Evolutionary conservation across 23 tunicate species (phyloP), one percentile per base, ranked within the genome.

Genomic region (Styela plicata): DNA sequence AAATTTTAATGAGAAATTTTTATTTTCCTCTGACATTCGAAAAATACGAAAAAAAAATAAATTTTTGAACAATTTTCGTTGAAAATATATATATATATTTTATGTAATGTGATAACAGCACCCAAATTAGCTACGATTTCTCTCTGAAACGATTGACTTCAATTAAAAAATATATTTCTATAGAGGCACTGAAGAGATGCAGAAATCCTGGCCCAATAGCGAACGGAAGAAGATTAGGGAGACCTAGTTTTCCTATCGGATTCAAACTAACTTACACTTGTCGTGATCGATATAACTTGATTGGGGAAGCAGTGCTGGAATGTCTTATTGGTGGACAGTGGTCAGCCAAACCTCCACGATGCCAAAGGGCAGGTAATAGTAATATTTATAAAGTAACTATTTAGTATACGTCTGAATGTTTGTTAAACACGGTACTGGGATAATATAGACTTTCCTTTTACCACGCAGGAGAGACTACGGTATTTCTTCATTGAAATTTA

Each of bases 281-380:
- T 29, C 36, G n/a, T 20, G 21, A 24, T 1, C 17, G 71, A 67
- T 67, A 67, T 67, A 27, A 67, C 63, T 20, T 76, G 66, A 53
- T 36, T 21, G 81, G 81, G 5, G 26, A 23, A 23, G 66, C 81
- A 2, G 31, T 2, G 66, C 81, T 76, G 27, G 44, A 1, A 23
- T 76, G 81, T 44, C 64, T 25, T 0, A 26, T 37, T 17, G 66
- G 66, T 20, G 66, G 63, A 24, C 24, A 44, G n/a, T 76, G 81
- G 81, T 76, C 81, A 21, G 63, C 28, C 17, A 28, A 25, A 24
- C 1, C 2, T 33, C 81, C 81, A 52, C 30, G 1, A 44, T 76
- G 81, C 24, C 5, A 32, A 71, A 71, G 77, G 29, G 34, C 35
- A 32, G 37, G 77, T 71, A 36, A 71, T 29, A 18, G 28, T 13